Evolutionary conservation across 2,888 invertebrate genomes (phyloP), one percentile per base, ranked within the genome.

Genomic region (Odontomyia ornata): DNA sequence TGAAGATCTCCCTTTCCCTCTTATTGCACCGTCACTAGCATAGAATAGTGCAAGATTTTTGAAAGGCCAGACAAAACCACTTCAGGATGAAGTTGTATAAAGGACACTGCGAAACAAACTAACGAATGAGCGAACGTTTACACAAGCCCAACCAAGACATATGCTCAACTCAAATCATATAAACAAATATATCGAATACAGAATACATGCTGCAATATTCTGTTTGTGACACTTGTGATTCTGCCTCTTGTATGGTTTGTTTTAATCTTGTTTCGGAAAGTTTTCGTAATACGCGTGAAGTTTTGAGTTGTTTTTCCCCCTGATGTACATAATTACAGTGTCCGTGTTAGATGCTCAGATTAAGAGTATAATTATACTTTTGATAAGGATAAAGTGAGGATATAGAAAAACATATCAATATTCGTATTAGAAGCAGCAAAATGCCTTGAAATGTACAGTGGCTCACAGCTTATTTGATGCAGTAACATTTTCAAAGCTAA

Each of bases 201-300:
- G 57, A 60, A 25, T 60, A 18, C 13, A 21, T 9, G 18, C 4
- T 5, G 57, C 2, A 60, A 60, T 25, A 60, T 60, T 25, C 57
- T 60, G 57, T 60, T 25, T 9, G 57, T 18, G 57, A 60, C 57
- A 60, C 25, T 60, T 60, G 57, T 60, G 57, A 60, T 60, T 60
- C 5, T 60, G 23, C 4, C 57, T 23, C 23, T 5, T 5, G 23
- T 23, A 23, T 25, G 4, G 2, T 3, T 52, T 13, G 18, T 60
- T 18, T 60, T 25, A 21, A 9, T 7, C 18, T 60, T 25, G 57
- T 25, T 23, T 60, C 3, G 36, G 23, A 25, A 60, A 60, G 57
- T 60, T 60, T 60, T 25, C 25, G 57, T 4, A 60, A 60, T 9
- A 9, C 25, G 23, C 57, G 7, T 60, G 25, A 60, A 21, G 23